phyloP scores from a whole-genome alignment of 1,140 invertebrate genomes.

The Drosophila gunungcola region DNA sequence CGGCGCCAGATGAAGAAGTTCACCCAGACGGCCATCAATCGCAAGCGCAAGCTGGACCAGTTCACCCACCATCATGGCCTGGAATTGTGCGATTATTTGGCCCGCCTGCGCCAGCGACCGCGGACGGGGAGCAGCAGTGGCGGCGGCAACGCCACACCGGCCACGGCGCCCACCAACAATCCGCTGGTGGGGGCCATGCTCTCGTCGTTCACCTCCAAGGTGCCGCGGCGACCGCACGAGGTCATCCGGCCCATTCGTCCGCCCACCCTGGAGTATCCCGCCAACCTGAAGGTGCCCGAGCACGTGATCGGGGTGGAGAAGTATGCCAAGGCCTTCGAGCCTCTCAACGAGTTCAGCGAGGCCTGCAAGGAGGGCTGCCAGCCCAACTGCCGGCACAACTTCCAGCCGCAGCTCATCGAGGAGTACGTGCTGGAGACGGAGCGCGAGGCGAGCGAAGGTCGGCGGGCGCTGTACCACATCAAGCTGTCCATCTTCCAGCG shows the following conservation, averaged over 20 bases:
- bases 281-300: conserved; percentile 83
- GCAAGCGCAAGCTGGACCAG: conserved; percentile 94
- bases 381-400: conserved; percentile 86
- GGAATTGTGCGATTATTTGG: conserved; percentile 89
- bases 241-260: conserved; percentile 85
- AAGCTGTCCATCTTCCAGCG: conserved; percentile 94
- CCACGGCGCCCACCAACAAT: conserved; percentile 75
- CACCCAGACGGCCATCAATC: conserved; percentile 92
- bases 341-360: conserved; percentile 68
- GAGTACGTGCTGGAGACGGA: conserved; percentile 95
- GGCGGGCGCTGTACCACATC: conserved; percentile 90
- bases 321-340: conserved; percentile 87
- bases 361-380: conserved; percentile 74
- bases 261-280: conserved; percentile 85
- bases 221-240: conserved; percentile 75
- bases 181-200: conserved; percentile 81
- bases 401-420: conserved; percentile 92
- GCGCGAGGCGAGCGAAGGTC: conserved; percentile 86
- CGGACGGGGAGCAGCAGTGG: conserved; percentile 56
- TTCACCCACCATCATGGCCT: conserved; percentile 91
- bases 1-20: conserved; percentile 90
- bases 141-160: conserved; percentile 79
- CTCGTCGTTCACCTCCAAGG: conserved; percentile 80
- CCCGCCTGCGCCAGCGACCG: conserved; percentile 77
- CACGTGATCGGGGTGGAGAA: conserved; percentile 84